A percentile compares a stretch with the other conserved stretches of the same genome.
Evolutionary conservation across 2,888 invertebrate species (phyloP).

Genomic region (Mythimna ferrago): DNA sequence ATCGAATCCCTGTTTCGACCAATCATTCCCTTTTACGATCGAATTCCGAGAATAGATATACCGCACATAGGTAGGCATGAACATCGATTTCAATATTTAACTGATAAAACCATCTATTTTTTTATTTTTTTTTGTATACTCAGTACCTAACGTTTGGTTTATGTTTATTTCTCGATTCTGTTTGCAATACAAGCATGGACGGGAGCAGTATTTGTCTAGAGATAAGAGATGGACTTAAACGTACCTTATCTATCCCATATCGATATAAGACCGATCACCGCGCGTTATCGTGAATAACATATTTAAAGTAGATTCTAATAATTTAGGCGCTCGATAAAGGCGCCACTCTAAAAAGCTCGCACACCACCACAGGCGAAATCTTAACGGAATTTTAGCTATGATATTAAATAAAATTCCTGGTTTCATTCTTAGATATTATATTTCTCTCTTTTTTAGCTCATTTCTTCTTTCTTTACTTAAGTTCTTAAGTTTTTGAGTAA

Average conservation of each 20-base stretch:
- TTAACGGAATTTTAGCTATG: conserved; percentile 24
- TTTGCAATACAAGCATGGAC: conserved; percentile 63
- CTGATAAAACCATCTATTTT: conserved; percentile 56
- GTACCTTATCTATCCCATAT: conserved; percentile 55
- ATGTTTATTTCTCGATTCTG: conserved; percentile 55
- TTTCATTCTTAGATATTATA: background rate
- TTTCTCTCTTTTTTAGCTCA: background rate
- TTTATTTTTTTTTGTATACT: conserved; percentile 54
- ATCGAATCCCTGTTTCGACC: conserved; percentile 48
- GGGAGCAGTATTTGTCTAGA: conserved; percentile 69
- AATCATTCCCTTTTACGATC: conserved; percentile 59
- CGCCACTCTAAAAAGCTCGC: conserved; percentile 60
- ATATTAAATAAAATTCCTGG: background rate
- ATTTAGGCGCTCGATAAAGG: conserved; percentile 73
- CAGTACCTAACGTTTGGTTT: conserved; percentile 46
- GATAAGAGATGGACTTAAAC: conserved; percentile 72
- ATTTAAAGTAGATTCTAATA: conserved; percentile 72
- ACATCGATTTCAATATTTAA: conserved; percentile 62
- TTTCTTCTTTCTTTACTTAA: background rate
- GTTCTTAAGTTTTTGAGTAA: conserved; percentile 1
- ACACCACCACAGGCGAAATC: conserved; percentile 46
- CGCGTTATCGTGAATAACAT: conserved; percentile 67
- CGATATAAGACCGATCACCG: conserved; percentile 67
- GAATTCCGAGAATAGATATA: conserved; percentile 58
- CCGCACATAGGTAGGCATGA: conserved; percentile 35